Evolutionary conservation across 2,888 invertebrate species (phyloP), one percentile per base, ranked within the genome.

Genomic region (Homarus gammarus): DNA sequence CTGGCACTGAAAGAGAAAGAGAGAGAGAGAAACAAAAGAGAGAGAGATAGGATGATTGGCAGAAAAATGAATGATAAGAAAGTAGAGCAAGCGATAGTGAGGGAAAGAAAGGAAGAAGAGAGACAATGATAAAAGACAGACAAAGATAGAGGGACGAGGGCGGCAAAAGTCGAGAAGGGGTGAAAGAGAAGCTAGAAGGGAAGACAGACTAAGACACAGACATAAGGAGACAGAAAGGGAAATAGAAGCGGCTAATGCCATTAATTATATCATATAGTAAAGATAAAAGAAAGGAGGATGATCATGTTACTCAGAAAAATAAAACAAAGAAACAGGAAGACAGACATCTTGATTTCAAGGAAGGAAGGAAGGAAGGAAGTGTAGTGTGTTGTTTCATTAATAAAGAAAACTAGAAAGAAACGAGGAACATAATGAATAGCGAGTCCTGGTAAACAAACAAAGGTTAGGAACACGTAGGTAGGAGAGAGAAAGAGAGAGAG

Each of bases 1-100:
- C 31, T 68, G 27, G 1, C 40, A 36, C 36, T 15, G 3, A 31
- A 18, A 70, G 36, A 70, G 31, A 70, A 31, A 18, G 36, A 36
- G 27, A 64, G 82, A 40, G 70, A 70, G 44, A 38, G 44, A 49
- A 70, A 56, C 27, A 40, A 44, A 82, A 44, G 44, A 27, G 70
- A 70, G 70, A 49, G 38, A 44, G 82, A n/a, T 27, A 15, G 27
- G 15, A 15, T 18, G 38, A 44, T 68, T 36, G 72, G 44, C 56
- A 86, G 78, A 70, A 38, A 68, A 68, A 64, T 31, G 22, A 44
- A 75, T 51, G 38, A 51, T 38, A 68, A 64, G 70, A 78, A 49
- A 78, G 68, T 38, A 82, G 70, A 77, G 49, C 73, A 38, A 64
- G 75, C 18, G 56, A 68, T 78, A 68, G 3, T 33, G 77, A 44